Percentiles rank a stretch among this genome's conserved stretches.
Evolutionary conservation across 1,140 invertebrate genomes (phyloP).

Genomic region (Leguminivora glycinivorella): DNA sequence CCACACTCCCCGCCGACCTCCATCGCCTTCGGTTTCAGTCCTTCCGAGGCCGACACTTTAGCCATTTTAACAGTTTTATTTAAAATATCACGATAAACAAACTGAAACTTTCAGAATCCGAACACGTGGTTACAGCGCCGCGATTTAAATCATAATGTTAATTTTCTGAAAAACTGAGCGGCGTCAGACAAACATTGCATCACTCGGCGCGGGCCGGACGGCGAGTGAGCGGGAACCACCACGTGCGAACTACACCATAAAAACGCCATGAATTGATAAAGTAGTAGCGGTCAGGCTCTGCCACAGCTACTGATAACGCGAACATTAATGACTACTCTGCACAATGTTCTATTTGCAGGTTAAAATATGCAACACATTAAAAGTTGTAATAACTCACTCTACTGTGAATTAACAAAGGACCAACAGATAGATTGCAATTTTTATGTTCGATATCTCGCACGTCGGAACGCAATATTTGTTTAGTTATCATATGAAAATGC

Average conservation of each 20-base stretch:
- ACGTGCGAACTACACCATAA: slow-evolving; percentile 62
- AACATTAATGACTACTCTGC: slow-evolving; percentile 45
- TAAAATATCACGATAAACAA: slow-evolving; percentile 27
- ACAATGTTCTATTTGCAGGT: slow-evolving; percentile 47
- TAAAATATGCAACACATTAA: slow-evolving; percentile 58
- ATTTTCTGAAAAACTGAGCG: slow-evolving; percentile 48
- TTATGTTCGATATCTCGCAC: background rate
- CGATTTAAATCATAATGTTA: slow-evolving; percentile 32
- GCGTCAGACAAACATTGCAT: slow-evolving; percentile 72
- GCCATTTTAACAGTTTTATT: slow-evolving; percentile 61
- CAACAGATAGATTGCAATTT: background rate
- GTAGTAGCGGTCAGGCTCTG: slow-evolving; percentile 37
- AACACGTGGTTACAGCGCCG: slow-evolving; percentile 39
- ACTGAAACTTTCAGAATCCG: slow-evolving; percentile 23
- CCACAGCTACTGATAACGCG: slow-evolving; percentile 60
- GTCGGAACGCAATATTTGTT: slow-evolving; percentile 17
- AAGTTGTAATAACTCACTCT: slow-evolving; percentile 31
- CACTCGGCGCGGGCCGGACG: slow-evolving; percentile 48
- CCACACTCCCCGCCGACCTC: slow-evolving; percentile 47
- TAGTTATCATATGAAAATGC: slow-evolving; percentile 38
- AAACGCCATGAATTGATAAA: slow-evolving; percentile 55
- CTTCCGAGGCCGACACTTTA: slow-evolving; percentile 71
- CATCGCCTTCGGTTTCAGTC: slow-evolving; percentile 58
- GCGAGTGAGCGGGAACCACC: slow-evolving; percentile 59
- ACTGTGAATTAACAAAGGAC: background rate